Percentiles rank a stretch among this genome's conserved stretches.
Conservation (phyloP, 2,888 invertebrate species). For the Caenorhabditis panamensis region DNA sequence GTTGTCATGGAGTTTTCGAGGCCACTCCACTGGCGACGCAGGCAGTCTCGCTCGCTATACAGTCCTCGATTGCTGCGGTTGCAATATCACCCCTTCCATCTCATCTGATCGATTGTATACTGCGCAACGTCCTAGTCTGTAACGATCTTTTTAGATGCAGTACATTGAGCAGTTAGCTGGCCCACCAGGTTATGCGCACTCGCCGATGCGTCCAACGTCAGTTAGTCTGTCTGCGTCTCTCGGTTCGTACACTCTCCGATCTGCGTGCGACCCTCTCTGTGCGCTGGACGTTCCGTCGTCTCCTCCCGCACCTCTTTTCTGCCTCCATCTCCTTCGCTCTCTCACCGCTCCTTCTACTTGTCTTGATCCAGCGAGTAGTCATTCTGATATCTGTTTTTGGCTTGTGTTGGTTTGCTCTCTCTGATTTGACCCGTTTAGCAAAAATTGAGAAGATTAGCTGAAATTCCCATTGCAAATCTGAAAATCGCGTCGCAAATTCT, state of each 20-base stretch:
- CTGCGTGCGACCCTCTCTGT: conserved; percentile 6
- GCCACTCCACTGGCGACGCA: background rate
- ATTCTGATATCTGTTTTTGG: background rate
- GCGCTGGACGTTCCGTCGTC: conserved; percentile 12
- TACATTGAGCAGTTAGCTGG: no score
- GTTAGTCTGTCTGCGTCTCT: background rate
- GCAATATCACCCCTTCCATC: background rate
- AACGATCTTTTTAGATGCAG: no score
- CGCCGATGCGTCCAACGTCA: conserved; percentile 11
- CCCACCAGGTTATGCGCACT: conserved; percentile 11
- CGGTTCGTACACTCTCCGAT: background rate
- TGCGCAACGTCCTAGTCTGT: no score
- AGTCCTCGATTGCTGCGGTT: no score
- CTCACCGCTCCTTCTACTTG: conserved; percentile 1
- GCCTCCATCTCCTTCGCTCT: background rate
- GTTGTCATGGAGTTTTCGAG: conserved; percentile 25
- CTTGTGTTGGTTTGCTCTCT: no score
- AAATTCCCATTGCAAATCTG: no score
- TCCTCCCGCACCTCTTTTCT: conserved; percentile 27
- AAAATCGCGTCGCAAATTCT: no score
- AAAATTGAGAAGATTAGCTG: no score
- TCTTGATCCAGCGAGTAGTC: conserved; percentile 19
- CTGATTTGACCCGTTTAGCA: no score
- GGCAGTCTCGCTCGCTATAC: no score
- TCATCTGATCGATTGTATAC: no score